Conservation (phyloP, 2,113 vertebrate species). For the Vulpes ferrilata region DNA sequence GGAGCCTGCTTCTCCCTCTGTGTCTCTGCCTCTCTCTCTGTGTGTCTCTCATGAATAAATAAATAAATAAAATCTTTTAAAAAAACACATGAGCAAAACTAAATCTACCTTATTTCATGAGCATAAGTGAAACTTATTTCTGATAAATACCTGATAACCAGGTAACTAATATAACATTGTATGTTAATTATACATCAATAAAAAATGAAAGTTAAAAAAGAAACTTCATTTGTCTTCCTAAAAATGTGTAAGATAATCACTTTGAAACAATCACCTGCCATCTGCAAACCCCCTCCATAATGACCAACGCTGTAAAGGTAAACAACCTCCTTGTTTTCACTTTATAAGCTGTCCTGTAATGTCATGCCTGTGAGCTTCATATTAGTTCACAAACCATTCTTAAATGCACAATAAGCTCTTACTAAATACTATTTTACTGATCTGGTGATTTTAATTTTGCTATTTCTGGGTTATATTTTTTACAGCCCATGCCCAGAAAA, state of each 20-base stretch:
- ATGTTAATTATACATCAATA: background rate
- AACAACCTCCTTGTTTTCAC: background rate
- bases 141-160: background rate
- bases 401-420: background rate
- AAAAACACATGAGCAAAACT: background rate
- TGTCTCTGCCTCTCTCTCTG: too few species aligned
- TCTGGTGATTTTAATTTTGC: too few species aligned
- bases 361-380: background rate
- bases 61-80: too few species aligned
- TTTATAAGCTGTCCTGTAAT: accelerated
- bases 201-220: background rate
- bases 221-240: background rate
- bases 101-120: background rate
- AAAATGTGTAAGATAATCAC: background rate
- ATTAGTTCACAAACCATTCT: background rate
- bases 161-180: background rate
- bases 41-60: too few species aligned
- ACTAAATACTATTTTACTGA: background rate
- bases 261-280: background rate
- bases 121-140: background rate
- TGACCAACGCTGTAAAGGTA: background rate
- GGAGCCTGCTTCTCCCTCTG: too few species aligned
- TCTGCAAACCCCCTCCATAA: background rate
- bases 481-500: background rate
- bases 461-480: background rate